Conservation (phyloP, 1,140 invertebrate species). For the Platyscapa corneri region DNA sequence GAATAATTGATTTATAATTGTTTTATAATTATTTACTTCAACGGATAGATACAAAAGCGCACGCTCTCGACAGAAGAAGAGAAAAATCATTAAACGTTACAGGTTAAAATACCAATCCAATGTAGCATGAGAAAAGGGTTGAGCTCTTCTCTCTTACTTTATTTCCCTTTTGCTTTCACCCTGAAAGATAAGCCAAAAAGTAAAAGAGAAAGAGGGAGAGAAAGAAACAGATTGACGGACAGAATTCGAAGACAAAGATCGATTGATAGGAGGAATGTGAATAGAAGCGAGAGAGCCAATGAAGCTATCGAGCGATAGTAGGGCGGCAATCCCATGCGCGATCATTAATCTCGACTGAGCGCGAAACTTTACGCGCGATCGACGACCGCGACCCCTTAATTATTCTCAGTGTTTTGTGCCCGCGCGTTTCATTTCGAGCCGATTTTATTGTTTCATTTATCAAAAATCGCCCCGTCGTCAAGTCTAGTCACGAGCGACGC, state of each 20-base stretch:
- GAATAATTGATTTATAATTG: no score
- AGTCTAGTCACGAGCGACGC: neutral
- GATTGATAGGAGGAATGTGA: conserved; percentile 15
- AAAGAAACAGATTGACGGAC: conserved; percentile 28
- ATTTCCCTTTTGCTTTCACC: neutral
- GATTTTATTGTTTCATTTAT: conserved; percentile 53
- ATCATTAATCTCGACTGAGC: conserved; percentile 61
- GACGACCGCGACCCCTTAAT: conserved; percentile 42
- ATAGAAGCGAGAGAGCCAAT: conserved; percentile 25
- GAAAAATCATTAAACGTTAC: neutral
- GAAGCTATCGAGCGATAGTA: conserved; percentile 28
- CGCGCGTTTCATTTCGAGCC: neutral
- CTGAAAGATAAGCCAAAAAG: neutral
- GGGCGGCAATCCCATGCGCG: conserved; percentile 7
- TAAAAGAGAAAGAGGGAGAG: conserved; percentile 40
- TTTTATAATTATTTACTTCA: no score
- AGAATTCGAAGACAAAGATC: conserved; percentile 28
- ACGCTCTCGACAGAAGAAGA: neutral
- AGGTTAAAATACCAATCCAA: conserved; percentile 47
- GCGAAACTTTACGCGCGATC: conserved; percentile 49
- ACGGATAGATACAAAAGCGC: no score
- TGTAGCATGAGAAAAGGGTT: conserved; percentile 63
- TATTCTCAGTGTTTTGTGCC: conserved; percentile 31
- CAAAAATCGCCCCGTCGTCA: conserved; percentile 27
- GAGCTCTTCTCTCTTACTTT: neutral